Evolutionary conservation across 2,113 vertebrate genomes (phyloP), one percentile per base, ranked within the genome.

Genomic region (Cyprinodon brontotheroides): DNA sequence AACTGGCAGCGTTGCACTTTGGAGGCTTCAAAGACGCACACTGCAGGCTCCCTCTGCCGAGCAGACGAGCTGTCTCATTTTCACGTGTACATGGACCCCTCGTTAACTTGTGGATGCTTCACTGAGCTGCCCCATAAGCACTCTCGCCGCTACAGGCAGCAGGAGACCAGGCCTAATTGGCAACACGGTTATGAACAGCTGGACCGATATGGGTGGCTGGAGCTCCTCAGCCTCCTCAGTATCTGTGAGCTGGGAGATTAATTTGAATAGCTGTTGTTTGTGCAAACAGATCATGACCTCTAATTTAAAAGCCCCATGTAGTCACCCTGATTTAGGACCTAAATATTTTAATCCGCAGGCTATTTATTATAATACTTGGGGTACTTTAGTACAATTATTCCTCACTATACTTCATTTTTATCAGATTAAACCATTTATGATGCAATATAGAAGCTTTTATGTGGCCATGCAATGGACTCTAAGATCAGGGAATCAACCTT

Each of bases 171-270:
- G 72, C 79, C 70, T 91, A 91, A 89, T 86, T 90, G 78, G 74
- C 81, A 74, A 92, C 87, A 90, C 74, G 72, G 75, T 74, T 83
- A 77, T 83, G 83, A 89, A 57, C 87, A 91, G 86, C 76, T 83
- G 82, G 83, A 77, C 60, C 45, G 78, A 85, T 75, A 71, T 14
- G 64, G 82, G 78, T 81, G 85, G 77, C 57, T 85, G 79, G 70
- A 84, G 72, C 61, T 50, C 72, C 72, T 84, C 68, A 29, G 53
- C 66, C 47, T 72, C 66, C 68, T 87, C 62, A 45, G 63, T 38
- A 7, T 74, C n/a, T 69, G 53, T 64, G 65, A 83, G 75, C 62
- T 41, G 15, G 29, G 41, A 78, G 37, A 78, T 66, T 50, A 45
- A 50, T 80, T 48, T 72, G 64, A 15, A 15, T 15, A 12, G 64